Base-by-base conservation (phyloP, 2,113 vertebrate genomes). In the Salvelinus fontinalis region DNA sequence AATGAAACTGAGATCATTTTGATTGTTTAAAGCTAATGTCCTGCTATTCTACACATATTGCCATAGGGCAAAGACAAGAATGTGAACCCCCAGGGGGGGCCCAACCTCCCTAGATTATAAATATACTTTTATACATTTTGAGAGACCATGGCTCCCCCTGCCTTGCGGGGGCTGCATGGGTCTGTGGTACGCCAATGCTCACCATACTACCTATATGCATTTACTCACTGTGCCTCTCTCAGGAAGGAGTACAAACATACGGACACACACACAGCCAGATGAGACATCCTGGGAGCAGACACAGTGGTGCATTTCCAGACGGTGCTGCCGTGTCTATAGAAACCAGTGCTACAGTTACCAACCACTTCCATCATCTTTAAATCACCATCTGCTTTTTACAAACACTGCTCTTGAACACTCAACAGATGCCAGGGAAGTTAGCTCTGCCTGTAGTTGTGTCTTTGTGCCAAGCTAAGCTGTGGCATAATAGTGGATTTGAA, bases 401-500 rank as follows among this genome's bases (percentile, higher is more conserved):
- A 88, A 84, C 76, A 80, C 60, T 81, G 76, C 74, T 48, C 68
- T 78, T 86, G 83, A 78, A 85, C 77, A 83, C 81, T 78, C 83
- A 81, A 77, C 82, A 87, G 82, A 89, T 86, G 81, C 75, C 84
- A 60, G 83, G 77, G 59, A 86, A 84, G 86, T 85, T 70, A 83
- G 75, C 75, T 68, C 22, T 54, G 48, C 76, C 69, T 27, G 79
- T 71, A 60, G 71, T 51, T 82, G 48, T 68, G 75, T 70, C 20
- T 24, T 24, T 49, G 79, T 81, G 79, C 75, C 72, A 9, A 22
- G 73, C 54, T 14, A 20, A 57, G 16, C 3, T 57, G 18, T 16
- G 54, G 18, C 5, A 20, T 20, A 57, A 5, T 16, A 57, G 18
- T 57, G 16, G 13, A 16, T 16, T 57, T 57, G 72, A 74, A 69